A percentile compares a stretch with the other conserved stretches of the same genome.
phyloP scores from a whole-genome alignment of 2,113 vertebrate genomes.

The Trogon surrucura region DNA sequence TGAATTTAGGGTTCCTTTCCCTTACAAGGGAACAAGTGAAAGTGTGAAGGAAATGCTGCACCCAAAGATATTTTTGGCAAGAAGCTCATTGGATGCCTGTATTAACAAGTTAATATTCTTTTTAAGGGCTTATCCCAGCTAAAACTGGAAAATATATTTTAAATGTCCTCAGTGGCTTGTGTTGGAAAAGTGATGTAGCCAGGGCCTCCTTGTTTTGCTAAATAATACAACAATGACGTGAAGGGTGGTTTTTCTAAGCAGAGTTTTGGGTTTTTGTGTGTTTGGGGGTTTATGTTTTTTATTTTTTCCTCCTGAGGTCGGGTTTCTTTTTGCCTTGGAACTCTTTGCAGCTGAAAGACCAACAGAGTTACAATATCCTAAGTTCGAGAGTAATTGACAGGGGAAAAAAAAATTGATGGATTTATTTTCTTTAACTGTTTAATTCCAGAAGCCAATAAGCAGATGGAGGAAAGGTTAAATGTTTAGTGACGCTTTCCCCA shows the following conservation, averaged over 20 bases:
- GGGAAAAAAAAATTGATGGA: background rate
- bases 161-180: background rate
- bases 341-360: background rate
- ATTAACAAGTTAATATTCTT: background rate
- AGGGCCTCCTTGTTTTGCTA: background rate
- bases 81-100: background rate
- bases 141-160: background rate
- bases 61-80: background rate
- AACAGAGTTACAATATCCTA: background rate
- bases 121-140: background rate
- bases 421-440: background rate
- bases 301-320: background rate
- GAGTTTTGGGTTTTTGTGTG: background rate
- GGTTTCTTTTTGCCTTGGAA: background rate
- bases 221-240: background rate
- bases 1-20: conserved; percentile 11
- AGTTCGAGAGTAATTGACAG: background rate
- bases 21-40: conserved; percentile 34
- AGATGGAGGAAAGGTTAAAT: background rate
- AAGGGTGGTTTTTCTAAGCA: background rate
- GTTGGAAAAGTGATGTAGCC: background rate
- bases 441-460: background rate
- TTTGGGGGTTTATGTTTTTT: background rate
- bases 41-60: background rate
- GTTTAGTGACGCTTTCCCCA: background rate